A percentile compares a stretch with the other conserved stretches of the same genome.
Evolutionary conservation across 2,113 vertebrate species (phyloP).

Genomic region (Apus apus): DNA sequence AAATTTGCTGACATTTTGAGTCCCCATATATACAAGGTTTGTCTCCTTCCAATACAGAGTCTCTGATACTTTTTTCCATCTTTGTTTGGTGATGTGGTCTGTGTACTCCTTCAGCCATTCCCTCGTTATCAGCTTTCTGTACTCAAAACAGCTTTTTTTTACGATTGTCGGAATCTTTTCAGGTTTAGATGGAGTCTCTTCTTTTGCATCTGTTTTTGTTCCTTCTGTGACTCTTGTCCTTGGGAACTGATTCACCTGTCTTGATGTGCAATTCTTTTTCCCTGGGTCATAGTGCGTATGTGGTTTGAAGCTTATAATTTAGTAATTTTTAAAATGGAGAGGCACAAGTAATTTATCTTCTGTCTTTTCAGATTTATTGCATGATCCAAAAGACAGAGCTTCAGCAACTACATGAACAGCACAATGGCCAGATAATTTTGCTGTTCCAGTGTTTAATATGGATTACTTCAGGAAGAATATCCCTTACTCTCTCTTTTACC

Average conservation of each 20-base stretch:
- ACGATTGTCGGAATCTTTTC: background rate
- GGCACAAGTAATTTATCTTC: background rate
- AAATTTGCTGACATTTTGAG: background rate
- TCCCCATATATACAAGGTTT: background rate
- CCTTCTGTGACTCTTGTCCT: background rate
- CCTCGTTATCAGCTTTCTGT: background rate
- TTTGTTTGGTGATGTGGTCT: background rate
- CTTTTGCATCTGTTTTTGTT: background rate
- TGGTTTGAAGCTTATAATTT: background rate
- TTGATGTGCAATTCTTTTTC: background rate
- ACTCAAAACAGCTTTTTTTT: background rate
- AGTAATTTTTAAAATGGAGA: background rate
- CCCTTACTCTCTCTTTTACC: background rate
- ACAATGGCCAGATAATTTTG: background rate
- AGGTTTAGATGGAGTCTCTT: background rate
- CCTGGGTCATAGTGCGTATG: background rate
- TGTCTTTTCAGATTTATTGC: background rate
- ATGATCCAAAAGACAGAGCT: background rate
- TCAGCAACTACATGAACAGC: background rate
- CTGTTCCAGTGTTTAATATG: background rate
- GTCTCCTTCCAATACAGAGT: background rate
- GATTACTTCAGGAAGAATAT: constrained; percentile 20
- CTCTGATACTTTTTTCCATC: background rate
- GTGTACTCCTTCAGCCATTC: background rate
- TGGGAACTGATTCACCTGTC: background rate